Evolutionary conservation across 2,888 invertebrate species (phyloP).

Genomic region (Phyto melanocephala): DNA sequence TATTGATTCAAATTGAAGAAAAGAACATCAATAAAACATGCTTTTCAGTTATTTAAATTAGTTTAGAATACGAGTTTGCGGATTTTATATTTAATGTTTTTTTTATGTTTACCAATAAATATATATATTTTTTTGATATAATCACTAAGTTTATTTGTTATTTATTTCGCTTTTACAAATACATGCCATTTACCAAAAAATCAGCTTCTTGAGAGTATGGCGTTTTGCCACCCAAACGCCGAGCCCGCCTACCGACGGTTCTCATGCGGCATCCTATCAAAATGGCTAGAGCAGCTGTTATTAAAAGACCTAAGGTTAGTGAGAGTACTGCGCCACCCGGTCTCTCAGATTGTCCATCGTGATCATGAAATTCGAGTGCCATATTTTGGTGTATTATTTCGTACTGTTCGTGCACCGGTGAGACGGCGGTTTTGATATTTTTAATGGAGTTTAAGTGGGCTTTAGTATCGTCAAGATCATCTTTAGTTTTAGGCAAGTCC

Average conservation of each 20-base stretch:
- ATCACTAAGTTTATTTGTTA: too few relatives aligned
- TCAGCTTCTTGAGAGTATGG: conserved; percentile 95
- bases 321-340: conserved; percentile 90
- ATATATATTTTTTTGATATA: too few relatives aligned
- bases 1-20: conserved; percentile 24
- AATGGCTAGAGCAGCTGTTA: conserved; percentile 89
- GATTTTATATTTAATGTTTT: background rate
- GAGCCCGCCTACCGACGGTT: conserved; percentile 85
- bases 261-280: conserved; percentile 91
- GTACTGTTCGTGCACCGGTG: conserved; percentile 77
- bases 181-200: conserved; percentile 98
- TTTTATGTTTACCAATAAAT: too few relatives aligned
- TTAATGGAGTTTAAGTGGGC: background rate
- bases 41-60: conserved; percentile 43
- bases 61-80: conserved; percentile 28
- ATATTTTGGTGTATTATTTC: conserved; percentile 77
- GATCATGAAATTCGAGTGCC: conserved; percentile 79
- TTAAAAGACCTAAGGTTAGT: conserved; percentile 87
- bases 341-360: conserved; percentile 84
- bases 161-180: conserved; percentile 80
- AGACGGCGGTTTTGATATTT: conserved; percentile 59
- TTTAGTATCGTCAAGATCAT: conserved; percentile 67
- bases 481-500: conserved; percentile 62
- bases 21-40: conserved; percentile 43
- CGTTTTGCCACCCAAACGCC: conserved; percentile 86